Percentiles rank a stretch among this genome's conserved stretches.
Evolutionary conservation across 2,797 vertebrate genomes (phyloP).

Genomic region (Ambastaia sidthimunki): DNA sequence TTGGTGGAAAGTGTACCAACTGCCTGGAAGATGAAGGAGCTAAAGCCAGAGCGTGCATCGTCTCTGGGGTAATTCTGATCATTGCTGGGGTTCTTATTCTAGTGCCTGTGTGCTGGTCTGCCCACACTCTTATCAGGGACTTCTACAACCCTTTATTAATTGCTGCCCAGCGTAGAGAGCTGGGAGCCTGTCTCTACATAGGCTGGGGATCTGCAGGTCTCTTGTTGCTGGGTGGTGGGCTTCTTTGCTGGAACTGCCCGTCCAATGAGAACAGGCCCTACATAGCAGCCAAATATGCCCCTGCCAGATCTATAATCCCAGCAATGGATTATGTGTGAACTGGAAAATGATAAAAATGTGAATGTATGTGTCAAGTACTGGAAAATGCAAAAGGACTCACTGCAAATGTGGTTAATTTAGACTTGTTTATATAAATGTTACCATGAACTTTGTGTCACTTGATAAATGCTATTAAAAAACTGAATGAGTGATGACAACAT

Average conservation of each 20-base stretch:
- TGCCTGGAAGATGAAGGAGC: conserved; percentile 86
- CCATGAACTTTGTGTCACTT: not conserved
- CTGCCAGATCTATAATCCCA: conserved; percentile 74
- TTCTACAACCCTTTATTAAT: conserved; percentile 89
- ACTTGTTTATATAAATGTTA: not conserved
- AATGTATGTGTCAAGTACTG: conserved; percentile 1
- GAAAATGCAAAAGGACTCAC: not conserved
- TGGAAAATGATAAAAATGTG: not conserved
- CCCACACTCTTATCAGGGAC: conserved; percentile 85
- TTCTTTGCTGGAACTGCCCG: conserved; percentile 91
- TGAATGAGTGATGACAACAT: not conserved
- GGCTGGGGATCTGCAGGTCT: conserved; percentile 87
- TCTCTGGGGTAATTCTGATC: conserved; percentile 83
- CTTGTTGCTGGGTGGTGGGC: conserved; percentile 83
- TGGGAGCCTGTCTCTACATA: conserved; percentile 87
- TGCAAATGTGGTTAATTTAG: not conserved
- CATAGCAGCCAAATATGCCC: conserved; percentile 80
- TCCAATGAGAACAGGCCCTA: conserved; percentile 74
- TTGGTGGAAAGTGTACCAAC: conserved; percentile 91
- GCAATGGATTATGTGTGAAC: conserved; percentile 87
- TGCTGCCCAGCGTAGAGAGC: conserved; percentile 83
- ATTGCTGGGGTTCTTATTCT: conserved; percentile 80
- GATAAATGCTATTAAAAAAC: not conserved
- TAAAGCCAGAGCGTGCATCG: conserved; percentile 87
- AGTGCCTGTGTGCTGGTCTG: conserved; percentile 89